Conservation (phyloP, 2,113 vertebrate species). For the Cephalopholis sonnerati region DNA sequence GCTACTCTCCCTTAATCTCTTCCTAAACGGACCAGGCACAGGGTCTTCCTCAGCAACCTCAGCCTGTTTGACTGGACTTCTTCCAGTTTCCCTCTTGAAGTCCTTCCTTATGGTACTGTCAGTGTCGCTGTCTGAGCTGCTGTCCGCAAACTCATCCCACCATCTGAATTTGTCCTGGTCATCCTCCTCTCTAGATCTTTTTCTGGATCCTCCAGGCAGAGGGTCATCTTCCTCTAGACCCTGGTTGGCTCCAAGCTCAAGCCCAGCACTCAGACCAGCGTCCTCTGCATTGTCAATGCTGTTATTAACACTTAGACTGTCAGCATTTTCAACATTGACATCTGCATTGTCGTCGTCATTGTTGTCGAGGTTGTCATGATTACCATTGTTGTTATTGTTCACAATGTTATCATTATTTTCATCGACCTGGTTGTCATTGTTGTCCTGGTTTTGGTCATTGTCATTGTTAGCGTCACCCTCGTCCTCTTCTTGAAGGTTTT, state of each 20-base stretch:
- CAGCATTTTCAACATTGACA: not conserved
- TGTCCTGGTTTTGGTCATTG: not conserved
- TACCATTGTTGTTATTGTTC: not conserved
- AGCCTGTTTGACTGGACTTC: no score
- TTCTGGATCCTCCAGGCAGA: not conserved
- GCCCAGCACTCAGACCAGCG: not conserved
- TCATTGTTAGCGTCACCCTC: no score
- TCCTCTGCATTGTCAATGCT: not conserved
- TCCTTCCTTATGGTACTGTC: no score
- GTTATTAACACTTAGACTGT: not conserved
- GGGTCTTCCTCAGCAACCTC: no score
- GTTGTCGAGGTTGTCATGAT: not conserved
- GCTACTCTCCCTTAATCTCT: no score
- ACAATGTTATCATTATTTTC: not conserved
- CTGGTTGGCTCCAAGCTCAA: not conserved
- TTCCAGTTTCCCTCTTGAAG: no score
- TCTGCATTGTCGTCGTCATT: not conserved
- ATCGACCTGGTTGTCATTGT: not conserved
- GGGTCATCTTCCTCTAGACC: not conserved
- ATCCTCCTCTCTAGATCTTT: not conserved
- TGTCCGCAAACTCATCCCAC: not conserved
- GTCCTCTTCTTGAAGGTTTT: not conserved
- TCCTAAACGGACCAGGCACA: no score
- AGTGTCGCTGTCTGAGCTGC: no score
- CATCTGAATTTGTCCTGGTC: not conserved